Evolutionary conservation across 2,797 vertebrate genomes (phyloP).

Genomic region (Sciaenops ocellatus): DNA sequence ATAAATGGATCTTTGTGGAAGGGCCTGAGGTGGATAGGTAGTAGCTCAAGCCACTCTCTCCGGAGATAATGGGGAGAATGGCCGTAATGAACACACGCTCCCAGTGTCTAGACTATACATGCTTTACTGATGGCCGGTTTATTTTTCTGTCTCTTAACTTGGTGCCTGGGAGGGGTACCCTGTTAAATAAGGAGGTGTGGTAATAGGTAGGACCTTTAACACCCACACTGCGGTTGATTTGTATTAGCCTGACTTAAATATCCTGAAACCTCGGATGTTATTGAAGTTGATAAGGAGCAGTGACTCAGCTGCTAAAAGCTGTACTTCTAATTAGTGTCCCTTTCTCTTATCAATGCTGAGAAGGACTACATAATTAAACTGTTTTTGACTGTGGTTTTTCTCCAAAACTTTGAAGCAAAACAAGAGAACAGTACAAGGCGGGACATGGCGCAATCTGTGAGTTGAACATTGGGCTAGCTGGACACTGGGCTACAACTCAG

Average conservation of each 20-base stretch:
- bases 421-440: no score
- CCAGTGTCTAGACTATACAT: slow-evolving; percentile 20
- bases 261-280: slow-evolving; percentile 20
- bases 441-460: no score
- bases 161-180: background rate
- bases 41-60: slow-evolving; percentile 18
- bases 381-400: background rate
- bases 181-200: slow-evolving; percentile 20
- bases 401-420: no score
- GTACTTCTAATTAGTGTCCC: slow-evolving; percentile 40
- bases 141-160: slow-evolving; percentile 20
- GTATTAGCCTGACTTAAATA: slow-evolving; percentile 11
- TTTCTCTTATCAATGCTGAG: slow-evolving; percentile 41
- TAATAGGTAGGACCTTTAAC: slow-evolving; percentile 3
- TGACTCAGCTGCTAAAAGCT: slow-evolving; percentile 47
- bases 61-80: slow-evolving; percentile 30
- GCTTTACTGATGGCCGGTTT: slow-evolving; percentile 21
- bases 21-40: slow-evolving; percentile 19
- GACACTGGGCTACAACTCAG: no score
- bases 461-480: no score
- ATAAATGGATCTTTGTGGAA: slow-evolving; percentile 27
- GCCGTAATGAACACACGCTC: background rate
- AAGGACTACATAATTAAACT: slow-evolving; percentile 1
- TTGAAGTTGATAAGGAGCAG: slow-evolving; percentile 23
- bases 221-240: slow-evolving; percentile 22